Base-by-base conservation (phyloP, 2,888 invertebrate genomes). In the Limnephilus marmoratus region DNA sequence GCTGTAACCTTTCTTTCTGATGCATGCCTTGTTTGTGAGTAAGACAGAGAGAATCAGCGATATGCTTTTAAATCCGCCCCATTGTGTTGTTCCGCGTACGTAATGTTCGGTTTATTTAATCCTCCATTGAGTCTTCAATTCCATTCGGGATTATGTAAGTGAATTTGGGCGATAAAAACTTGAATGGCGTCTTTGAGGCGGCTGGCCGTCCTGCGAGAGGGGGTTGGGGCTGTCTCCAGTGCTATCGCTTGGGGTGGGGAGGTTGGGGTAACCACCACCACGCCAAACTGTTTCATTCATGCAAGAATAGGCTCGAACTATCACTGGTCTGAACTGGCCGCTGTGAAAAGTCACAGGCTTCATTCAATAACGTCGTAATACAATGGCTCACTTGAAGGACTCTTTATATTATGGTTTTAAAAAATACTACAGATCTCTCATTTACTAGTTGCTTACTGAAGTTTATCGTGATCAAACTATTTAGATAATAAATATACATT, bases 121-220 rank as follows among this genome's bases (percentile, higher is more conserved):
- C 29, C n/a, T 80, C 37, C 81, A 92, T 85, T 88, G 81, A 85
- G 31, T 24, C 29, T 45, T 92, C 49, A 31, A 82, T 31, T 82
- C 9, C 82, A 82, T 68, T 68, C 68, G 4, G 29, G 34, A 34
- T 82, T 18, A 45, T 53, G 85, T 83, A 90, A 86, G 68, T 88
- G 85, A 81, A 80, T 49, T 29, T 85, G 12, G n/a, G 81, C n/a
- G 11, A 41, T 89, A 81, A 82, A 90, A 81, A 83, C 41, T 24
- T 93, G 91, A 93, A 93, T 91, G 92, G 92, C 91, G 93, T 93
- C 92, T 90, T 93, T 82, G 85, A 92, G 92, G 81, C 91, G 92
- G 91, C 91, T 81, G 24, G 81, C 18, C 85, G 68, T 82, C 49
- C 34, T 85, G 68, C 3, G 29, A 15, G 34, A 18, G 89, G 81